phyloP scores from a whole-genome alignment of 2,888 invertebrate species.

The Tipula vernalis region DNA sequence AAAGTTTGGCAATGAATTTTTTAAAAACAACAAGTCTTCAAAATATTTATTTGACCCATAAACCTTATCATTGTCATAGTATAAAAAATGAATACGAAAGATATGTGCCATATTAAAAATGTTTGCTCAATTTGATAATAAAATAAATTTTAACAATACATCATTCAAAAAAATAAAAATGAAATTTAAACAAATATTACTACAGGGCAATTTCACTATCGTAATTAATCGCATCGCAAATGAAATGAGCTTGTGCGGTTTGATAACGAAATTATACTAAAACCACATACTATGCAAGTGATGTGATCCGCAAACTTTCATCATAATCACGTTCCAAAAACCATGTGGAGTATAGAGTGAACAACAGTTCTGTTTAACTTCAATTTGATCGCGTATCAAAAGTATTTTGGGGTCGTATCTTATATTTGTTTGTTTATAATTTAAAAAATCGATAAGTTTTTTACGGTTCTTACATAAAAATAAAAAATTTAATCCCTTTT shows the following conservation, averaged over 20 bases:
- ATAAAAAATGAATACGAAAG: background rate
- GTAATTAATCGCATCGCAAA: background rate
- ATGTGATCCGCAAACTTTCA: background rate
- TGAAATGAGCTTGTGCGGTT: background rate
- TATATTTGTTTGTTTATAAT: too few species aligned
- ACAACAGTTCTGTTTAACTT: background rate
- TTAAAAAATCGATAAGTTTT: too few species aligned
- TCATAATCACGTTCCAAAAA: background rate
- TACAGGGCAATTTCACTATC: background rate
- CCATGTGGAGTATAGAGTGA: background rate
- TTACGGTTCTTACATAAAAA: too few species aligned
- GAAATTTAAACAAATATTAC: background rate
- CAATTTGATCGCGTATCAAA: too few species aligned
- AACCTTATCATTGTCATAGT: background rate
- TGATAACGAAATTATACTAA: background rate
- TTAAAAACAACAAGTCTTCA: background rate
- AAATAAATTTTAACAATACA: background rate
- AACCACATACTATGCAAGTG: background rate
- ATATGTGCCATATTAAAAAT: background rate
- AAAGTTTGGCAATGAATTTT: too few species aligned
- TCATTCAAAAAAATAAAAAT: background rate
- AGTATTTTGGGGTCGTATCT: too few species aligned
- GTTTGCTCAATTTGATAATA: background rate
- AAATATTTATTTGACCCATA: background rate
- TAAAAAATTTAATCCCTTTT: too few species aligned